Evolutionary conservation across 2,888 invertebrate species (phyloP).

Genomic region (Yponomeuta malinellus): DNA sequence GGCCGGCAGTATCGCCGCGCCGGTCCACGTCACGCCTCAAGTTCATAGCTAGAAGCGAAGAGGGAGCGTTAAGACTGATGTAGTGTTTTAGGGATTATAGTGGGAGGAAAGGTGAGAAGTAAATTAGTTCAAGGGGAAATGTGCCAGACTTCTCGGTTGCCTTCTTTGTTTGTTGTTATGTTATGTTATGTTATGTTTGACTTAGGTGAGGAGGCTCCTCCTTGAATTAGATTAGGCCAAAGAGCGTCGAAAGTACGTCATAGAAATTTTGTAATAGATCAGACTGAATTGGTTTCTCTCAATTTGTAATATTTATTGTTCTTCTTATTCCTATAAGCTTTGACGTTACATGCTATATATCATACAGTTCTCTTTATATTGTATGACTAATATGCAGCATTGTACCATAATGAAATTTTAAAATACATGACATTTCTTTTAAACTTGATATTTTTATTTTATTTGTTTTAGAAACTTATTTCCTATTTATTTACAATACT

Average conservation of each 20-base stretch:
- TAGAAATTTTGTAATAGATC: too few relatives aligned
- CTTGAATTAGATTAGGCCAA: too few relatives aligned
- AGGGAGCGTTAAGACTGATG: not conserved
- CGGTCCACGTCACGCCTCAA: constrained; percentile 33
- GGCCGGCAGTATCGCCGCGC: constrained; percentile 9
- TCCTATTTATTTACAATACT: not conserved
- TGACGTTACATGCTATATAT: not conserved
- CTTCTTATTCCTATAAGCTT: not conserved
- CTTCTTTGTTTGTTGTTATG: too few relatives aligned
- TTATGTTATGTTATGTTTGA: too few relatives aligned
- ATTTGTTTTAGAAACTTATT: not conserved
- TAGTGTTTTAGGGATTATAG: not conserved
- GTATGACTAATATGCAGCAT: not conserved
- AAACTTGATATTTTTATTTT: not conserved
- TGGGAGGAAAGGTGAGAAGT: not conserved
- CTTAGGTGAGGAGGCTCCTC: too few relatives aligned
- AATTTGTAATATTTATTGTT: not conserved
- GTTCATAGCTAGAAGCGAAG: not conserved
- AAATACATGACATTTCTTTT: not conserved
- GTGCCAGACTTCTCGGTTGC: not conserved
- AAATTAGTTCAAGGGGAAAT: not conserved
- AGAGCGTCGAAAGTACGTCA: too few relatives aligned
- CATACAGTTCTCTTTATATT: not conserved
- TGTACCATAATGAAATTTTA: not conserved
- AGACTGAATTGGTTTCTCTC: not conserved